phyloP scores from a whole-genome alignment of 1,140 invertebrate species.

The Apis florea region DNA sequence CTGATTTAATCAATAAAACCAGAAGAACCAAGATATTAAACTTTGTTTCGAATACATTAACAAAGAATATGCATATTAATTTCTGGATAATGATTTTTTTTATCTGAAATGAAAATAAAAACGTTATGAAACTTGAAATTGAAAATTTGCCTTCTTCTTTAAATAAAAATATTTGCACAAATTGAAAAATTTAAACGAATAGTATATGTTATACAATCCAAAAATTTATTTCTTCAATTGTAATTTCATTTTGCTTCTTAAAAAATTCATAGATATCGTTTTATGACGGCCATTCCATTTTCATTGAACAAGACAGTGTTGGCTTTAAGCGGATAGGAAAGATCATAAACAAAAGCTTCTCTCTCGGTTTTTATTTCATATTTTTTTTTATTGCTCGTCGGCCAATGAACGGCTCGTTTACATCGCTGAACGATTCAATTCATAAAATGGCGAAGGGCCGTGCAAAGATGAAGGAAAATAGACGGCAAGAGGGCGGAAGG shows the following conservation, averaged over 20 bases:
- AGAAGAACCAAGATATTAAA: background rate
- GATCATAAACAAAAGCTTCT: background rate
- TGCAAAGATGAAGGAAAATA: slow-evolving; percentile 9
- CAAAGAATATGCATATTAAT: slow-evolving; percentile 8
- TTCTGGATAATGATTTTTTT: too few relatives aligned
- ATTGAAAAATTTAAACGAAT: too few relatives aligned
- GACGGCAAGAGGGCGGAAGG: background rate
- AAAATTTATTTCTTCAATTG: too few relatives aligned
- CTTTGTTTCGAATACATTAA: slow-evolving; percentile 22
- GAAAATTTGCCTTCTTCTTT: too few relatives aligned
- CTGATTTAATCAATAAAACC: slow-evolving; percentile 21
- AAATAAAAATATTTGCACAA: too few relatives aligned
- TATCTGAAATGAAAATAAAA: too few relatives aligned
- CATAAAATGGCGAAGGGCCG: slow-evolving; percentile 8
- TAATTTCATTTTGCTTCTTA: background rate
- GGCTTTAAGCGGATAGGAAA: background rate
- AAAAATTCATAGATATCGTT: background rate
- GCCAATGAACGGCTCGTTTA: slow-evolving; percentile 17
- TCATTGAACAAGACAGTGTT: background rate
- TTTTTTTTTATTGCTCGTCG: background rate
- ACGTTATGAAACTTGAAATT: too few relatives aligned
- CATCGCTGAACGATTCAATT: slow-evolving; percentile 32
- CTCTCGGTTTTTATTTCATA: background rate
- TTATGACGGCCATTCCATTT: background rate
- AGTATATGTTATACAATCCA: too few relatives aligned